Evolutionary conservation across 2,113 vertebrate genomes (phyloP), one percentile per base, ranked within the genome.

Genomic region (Platysteira castanea): DNA sequence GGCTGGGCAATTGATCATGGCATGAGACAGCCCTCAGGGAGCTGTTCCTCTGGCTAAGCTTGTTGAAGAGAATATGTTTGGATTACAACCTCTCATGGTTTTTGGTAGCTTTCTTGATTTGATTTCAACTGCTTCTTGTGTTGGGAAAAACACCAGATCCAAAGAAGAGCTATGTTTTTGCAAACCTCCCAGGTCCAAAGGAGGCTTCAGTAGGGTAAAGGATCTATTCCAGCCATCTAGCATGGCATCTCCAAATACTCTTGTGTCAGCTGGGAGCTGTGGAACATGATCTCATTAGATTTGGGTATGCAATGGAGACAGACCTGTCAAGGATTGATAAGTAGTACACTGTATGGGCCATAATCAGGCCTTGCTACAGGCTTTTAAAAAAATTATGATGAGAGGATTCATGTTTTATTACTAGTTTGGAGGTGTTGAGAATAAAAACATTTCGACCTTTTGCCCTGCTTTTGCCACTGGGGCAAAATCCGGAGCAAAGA

Each of bases 11-110:
- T 9, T 53, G 31, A 7, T 56, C 57, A 52, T 2, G 9, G 30
- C 3, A 1, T 0, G 0, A 23, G 14, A 30, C 27, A 24, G 17
- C 8, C 19, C 18, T 54, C 19, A 37, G 50, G 15, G 31, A 30
- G 15, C 21, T 60, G 3, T 49, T 95, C 18, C 19, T 54, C 30
- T 60, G 49, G 24, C 27, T 39, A 35, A 69, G 3, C 6, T 47
- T 39, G 4, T 16, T 86, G 59, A 46, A 53, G 44, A 46, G 13
- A 65, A 3, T 30, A 37, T 27, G 7, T 47, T 50, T 10, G 13
- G 18, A 15, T 80, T 83, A 49, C 23, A 69, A 30, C 23, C 11
- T 63, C n/a, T 83, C 23, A 15, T 8, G 14, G 14, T 3, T 61
- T 88, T 80, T 53, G 20, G 46, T 57, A 80, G 31, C 26, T 22